Evolutionary conservation across 2,888 invertebrate genomes (phyloP).

Genomic region (Scaptomyza cyrtandrae): DNA sequence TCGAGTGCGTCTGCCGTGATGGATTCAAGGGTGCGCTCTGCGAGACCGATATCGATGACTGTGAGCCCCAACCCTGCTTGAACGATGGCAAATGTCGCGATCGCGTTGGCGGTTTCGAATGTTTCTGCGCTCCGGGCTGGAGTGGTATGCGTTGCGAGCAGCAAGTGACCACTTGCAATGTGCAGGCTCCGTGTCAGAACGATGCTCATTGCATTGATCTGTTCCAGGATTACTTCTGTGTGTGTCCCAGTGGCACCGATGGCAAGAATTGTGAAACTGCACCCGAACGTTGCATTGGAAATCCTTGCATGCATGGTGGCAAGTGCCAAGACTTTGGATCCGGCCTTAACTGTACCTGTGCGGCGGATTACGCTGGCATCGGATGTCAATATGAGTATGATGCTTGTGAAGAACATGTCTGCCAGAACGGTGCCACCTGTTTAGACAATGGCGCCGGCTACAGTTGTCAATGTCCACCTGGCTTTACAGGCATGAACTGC

Average conservation of each 20-base stretch:
- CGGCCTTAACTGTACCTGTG: conserved; percentile 96
- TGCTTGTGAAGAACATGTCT: conserved; percentile 95
- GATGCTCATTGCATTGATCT: conserved; percentile 95
- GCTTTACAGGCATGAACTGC: conserved; percentile 92
- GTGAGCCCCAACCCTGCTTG: conserved; percentile 92
- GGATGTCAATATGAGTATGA: conserved; percentile 98
- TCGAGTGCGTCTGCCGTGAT: conserved; percentile 93
- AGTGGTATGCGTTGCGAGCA: conserved; percentile 93
- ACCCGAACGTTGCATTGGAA: conserved; percentile 90
- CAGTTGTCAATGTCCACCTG: conserved; percentile 93
- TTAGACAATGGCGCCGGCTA: conserved; percentile 93
- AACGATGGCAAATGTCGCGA: conserved; percentile 96
- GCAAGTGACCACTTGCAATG: conserved; percentile 93
- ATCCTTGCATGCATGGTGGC: conserved; percentile 97
- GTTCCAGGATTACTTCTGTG: conserved; percentile 88
- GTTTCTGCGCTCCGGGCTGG: conserved; percentile 94
- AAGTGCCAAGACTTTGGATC: conserved; percentile 98
- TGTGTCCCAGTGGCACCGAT: conserved; percentile 96
- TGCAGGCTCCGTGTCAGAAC: conserved; percentile 94
- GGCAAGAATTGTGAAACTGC: conserved; percentile 99
- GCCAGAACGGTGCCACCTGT: conserved; percentile 97
- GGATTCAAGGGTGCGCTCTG: conserved; percentile 94
- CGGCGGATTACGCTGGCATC: conserved; percentile 92
- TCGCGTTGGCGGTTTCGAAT: conserved; percentile 92
- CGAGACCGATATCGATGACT: conserved; percentile 94